Evolutionary conservation across 2,888 invertebrate genomes (phyloP).

Genomic region (Heliconius aoede): DNA sequence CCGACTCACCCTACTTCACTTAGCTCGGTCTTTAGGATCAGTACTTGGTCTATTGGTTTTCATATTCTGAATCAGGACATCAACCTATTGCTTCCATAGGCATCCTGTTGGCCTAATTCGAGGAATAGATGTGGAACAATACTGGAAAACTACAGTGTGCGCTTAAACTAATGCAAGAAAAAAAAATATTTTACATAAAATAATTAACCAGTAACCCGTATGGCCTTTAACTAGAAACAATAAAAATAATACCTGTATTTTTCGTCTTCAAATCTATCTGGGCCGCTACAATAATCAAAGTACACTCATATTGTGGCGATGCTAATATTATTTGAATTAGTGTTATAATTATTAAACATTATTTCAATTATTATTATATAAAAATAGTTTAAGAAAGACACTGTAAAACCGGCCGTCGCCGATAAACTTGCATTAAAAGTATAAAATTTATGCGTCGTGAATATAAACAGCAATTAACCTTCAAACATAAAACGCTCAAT

Average conservation of each 20-base stretch:
- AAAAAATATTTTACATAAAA: neutral
- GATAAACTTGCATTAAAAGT: neutral
- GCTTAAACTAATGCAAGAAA: too few species aligned
- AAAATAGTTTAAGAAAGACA: neutral
- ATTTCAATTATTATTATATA: neutral
- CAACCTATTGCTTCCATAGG: too few species aligned
- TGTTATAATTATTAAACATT: neutral
- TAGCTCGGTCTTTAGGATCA: too few species aligned
- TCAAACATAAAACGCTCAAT: neutral
- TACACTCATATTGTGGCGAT: neutral
- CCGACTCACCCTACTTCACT: too few species aligned
- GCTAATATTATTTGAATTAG: neutral
- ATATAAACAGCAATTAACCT: neutral
- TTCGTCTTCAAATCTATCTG: neutral
- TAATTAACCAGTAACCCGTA: too few species aligned
- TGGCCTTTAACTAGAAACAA: neutral
- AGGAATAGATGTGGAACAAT: too few species aligned
- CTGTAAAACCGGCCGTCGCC: neutral
- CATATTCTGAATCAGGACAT: too few species aligned
- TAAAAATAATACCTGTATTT: constrained; percentile 1
- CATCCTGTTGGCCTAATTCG: too few species aligned
- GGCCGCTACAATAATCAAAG: neutral
- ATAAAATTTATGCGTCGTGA: neutral
- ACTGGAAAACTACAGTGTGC: too few species aligned
- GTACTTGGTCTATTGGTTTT: too few species aligned